phyloP scores from a whole-genome alignment of 2,797 vertebrate species.

The Clarias fuscus region DNA sequence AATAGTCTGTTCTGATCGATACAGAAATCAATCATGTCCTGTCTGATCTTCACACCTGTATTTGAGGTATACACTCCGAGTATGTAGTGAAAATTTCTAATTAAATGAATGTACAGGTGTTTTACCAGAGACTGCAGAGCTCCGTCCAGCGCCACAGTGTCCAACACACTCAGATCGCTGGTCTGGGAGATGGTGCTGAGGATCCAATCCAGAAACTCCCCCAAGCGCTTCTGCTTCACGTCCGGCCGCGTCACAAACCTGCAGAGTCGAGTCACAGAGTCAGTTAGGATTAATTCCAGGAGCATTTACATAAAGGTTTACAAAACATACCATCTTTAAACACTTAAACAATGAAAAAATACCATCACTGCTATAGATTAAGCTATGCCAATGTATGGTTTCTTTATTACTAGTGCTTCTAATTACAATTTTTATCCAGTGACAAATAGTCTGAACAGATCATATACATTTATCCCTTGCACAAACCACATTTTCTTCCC shows the following conservation, averaged over 20 bases:
- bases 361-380: background rate
- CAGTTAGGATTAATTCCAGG: background rate
- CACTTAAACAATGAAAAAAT: background rate
- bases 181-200: conserved; percentile 80
- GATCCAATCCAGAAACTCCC: conserved; percentile 92
- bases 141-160: conserved; percentile 82
- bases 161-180: conserved; percentile 74
- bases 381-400: background rate
- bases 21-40: background rate
- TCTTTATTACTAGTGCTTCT: background rate
- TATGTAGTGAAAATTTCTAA: background rate
- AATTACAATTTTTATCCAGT: background rate
- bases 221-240: conserved; percentile 85
- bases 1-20: too few species aligned
- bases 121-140: conserved; percentile 91
- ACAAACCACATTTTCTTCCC: background rate
- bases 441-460: background rate
- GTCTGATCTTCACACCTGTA: background rate
- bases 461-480: background rate
- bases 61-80: background rate
- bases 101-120: background rate
- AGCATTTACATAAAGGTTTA: background rate
- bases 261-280: conserved; percentile 28
- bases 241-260: conserved; percentile 95
- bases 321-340: background rate